Evolutionary conservation across 2,113 vertebrate species (phyloP).

Genomic region (Sardina pilchardus): DNA sequence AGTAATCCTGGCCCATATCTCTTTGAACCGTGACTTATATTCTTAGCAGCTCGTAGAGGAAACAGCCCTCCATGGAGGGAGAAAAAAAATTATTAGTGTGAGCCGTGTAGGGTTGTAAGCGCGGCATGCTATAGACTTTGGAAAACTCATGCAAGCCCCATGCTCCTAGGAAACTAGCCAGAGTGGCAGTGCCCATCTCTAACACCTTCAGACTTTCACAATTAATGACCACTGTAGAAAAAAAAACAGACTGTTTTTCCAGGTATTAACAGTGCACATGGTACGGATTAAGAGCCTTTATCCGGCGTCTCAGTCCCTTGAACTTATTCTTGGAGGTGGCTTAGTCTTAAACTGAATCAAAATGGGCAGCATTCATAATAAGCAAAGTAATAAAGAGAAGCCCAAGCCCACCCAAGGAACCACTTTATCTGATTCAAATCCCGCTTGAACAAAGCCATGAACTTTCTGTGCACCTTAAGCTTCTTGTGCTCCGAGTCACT

Average conservation of each 20-base stretch:
- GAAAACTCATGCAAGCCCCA: not conserved
- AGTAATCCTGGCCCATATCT: conserved; percentile 38
- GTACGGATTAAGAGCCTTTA: conserved; percentile 66
- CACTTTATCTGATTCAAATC: conserved; percentile 59
- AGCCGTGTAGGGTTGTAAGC: not conserved
- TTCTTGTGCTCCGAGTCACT: conserved; percentile 50
- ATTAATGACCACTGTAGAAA: conserved; percentile 52
- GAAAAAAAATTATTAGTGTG: not conserved
- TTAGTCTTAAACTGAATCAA: conserved; percentile 67
- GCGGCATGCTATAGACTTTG: not conserved
- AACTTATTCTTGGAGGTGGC: conserved; percentile 53
- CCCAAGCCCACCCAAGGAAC: conserved; percentile 55
- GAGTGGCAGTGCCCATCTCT: conserved; percentile 20
- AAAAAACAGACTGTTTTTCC: conserved; percentile 39
- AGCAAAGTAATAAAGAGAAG: conserved; percentile 57
- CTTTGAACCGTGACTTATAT: conserved; percentile 38
- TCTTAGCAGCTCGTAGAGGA: conserved; percentile 9
- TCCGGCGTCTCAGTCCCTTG: conserved; percentile 52
- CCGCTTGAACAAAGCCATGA: conserved; percentile 53
- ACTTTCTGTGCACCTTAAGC: conserved; percentile 59
- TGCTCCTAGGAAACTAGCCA: not conserved
- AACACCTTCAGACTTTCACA: conserved; percentile 35
- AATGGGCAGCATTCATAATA: conserved; percentile 63
- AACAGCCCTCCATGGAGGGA: not conserved
- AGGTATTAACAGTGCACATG: conserved; percentile 71